Conservation (phyloP, 2,797 vertebrate genomes). For the Channallabes apus region DNA sequence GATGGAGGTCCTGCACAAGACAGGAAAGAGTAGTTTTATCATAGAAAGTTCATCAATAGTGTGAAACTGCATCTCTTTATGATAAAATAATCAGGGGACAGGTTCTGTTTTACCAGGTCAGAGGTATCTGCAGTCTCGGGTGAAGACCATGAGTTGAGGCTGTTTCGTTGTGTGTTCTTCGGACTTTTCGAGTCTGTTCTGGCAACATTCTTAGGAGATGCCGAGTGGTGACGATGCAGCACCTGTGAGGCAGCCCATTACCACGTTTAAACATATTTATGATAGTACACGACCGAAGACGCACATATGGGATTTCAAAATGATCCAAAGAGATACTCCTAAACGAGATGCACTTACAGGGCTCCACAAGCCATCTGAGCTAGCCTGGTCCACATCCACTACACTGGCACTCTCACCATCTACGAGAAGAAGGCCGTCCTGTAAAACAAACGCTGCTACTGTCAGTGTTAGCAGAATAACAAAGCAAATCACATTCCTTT, state of each 20-base stretch:
- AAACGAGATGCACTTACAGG: conserved; percentile 76
- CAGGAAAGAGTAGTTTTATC: not conserved
- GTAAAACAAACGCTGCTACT: conserved; percentile 30
- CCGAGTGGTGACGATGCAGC: conserved; percentile 61
- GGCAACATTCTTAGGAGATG: conserved; percentile 65
- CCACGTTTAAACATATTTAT: conserved; percentile 4
- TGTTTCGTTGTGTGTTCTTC: conserved; percentile 73
- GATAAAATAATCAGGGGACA: not conserved
- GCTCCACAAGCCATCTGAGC: conserved; percentile 78
- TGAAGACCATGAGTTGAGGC: conserved; percentile 75
- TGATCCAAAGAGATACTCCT: not conserved
- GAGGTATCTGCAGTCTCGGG: conserved; percentile 72
- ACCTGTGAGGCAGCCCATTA: conserved; percentile 58
- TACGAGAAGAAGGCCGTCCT: conserved; percentile 74
- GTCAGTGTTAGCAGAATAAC: not conserved
- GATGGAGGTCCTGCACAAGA: conserved; percentile 79
- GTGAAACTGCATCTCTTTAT: not conserved
- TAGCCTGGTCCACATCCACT: conserved; percentile 71
- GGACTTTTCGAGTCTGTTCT: conserved; percentile 71
- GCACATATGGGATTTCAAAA: not conserved
- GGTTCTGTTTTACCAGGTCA: conserved; percentile 68
- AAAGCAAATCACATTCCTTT: not conserved
- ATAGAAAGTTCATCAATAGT: not conserved
- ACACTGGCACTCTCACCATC: conserved; percentile 77
- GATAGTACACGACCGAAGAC: not conserved